A percentile compares a stretch with the other conserved stretches of the same genome.
Evolutionary conservation across 2,888 invertebrate species (phyloP).

Genomic region (Rotaria magnacalcarata): DNA sequence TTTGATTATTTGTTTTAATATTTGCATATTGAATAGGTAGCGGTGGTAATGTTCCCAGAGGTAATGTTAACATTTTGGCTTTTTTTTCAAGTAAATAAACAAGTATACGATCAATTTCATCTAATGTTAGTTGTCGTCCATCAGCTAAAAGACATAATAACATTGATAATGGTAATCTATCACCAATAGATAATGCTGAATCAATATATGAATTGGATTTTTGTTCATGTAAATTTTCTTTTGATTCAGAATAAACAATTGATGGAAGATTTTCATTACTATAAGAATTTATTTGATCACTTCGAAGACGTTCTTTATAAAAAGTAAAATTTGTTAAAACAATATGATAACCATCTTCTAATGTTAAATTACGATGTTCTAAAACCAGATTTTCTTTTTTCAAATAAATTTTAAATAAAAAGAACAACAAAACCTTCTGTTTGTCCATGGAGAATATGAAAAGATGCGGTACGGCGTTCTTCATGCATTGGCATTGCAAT

Average conservation of each 20-base stretch:
- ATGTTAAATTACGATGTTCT: conserved; percentile 33
- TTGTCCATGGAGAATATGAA: conserved; percentile 31
- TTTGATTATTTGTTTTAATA: background rate
- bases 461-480: background rate
- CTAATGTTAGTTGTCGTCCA: conserved; percentile 2
- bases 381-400: background rate
- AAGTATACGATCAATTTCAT: conserved; percentile 20
- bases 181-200: background rate
- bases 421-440: background rate
- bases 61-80: background rate
- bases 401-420: background rate
- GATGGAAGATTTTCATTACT: background rate
- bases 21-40: background rate
- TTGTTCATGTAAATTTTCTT: background rate
- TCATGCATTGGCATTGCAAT: conserved; percentile 18
- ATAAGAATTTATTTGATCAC: background rate
- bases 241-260: background rate
- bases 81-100: conserved; percentile 36
- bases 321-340: background rate
- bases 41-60: background rate
- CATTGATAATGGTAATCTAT: conserved; percentile 19
- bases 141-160: conserved; percentile 16
- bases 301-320: background rate
- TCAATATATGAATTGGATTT: background rate
- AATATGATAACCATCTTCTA: conserved; percentile 11